Conservation (phyloP, 2,113 vertebrate species). For the Oreocharis arfaki region DNA sequence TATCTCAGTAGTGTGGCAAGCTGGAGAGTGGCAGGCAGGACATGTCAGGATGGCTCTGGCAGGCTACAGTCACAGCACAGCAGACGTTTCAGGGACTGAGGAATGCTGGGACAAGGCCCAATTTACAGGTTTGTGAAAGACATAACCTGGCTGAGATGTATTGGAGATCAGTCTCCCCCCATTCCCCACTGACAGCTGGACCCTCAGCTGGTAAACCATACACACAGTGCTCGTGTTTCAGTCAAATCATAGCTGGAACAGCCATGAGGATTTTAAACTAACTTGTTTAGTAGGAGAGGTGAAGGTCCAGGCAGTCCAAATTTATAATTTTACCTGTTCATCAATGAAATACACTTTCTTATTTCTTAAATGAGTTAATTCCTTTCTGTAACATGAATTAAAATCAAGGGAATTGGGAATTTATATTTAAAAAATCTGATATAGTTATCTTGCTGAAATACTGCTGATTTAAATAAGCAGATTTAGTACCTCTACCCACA, state of each 20-base stretch:
- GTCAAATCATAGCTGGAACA: neutral
- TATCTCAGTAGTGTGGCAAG: neutral
- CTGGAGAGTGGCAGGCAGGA: neutral
- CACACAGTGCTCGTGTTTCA: neutral
- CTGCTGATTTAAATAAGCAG: neutral
- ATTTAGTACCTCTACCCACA: neutral
- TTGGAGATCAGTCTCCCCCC: fast-evolving
- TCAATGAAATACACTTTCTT: neutral
- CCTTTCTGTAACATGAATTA: neutral
- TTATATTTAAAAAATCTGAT: neutral
- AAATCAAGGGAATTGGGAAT: neutral
- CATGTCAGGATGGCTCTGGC: fast-evolving
- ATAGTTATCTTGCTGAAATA: neutral
- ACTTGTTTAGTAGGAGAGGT: neutral
- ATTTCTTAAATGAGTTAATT: neutral
- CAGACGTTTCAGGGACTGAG: neutral
- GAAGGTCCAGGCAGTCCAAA: neutral
- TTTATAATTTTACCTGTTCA: neutral
- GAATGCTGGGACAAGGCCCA: neutral
- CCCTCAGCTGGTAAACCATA: neutral
- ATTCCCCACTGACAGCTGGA: neutral
- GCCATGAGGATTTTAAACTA: neutral
- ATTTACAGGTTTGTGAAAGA: neutral
- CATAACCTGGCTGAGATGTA: neutral
- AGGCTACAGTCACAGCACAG: neutral